These are phyloP conservation scores for Eurois occulta DNA, from an alignment of 2,888 invertebrate genomes.

Conservation along the genomic window DNA sequence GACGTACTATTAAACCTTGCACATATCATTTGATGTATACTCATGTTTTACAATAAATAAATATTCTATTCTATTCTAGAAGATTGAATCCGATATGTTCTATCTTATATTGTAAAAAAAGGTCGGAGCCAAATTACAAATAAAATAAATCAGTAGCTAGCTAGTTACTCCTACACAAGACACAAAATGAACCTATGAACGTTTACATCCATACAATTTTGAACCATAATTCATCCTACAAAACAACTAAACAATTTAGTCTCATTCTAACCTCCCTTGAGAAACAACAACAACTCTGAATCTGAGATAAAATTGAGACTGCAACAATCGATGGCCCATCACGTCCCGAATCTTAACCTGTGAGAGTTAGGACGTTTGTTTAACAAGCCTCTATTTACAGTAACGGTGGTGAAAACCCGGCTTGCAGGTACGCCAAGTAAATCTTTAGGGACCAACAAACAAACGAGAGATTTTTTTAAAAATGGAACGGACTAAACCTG, in stretches of 20 bases:
- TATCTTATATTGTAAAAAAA: neutral
- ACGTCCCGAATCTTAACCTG: slow-evolving; percentile 66
- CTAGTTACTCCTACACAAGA: neutral
- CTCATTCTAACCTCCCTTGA: slow-evolving; percentile 20
- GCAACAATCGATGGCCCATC: slow-evolving; percentile 53
- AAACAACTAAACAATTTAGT: slow-evolving; percentile 13
- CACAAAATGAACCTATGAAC: neutral
- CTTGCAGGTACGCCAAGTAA: slow-evolving; percentile 61
- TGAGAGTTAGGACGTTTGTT: slow-evolving; percentile 64
- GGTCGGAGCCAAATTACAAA: neutral
- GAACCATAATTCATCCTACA: neutral
- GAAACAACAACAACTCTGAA: slow-evolving; percentile 18
- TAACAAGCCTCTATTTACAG: slow-evolving; percentile 70
- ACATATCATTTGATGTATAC: too few species aligned
- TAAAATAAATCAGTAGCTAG: neutral
- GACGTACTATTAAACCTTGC: slow-evolving; percentile 24
- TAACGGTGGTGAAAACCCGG: slow-evolving; percentile 51
- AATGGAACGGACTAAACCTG: slow-evolving; percentile 19
- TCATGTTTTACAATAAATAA: too few species aligned
- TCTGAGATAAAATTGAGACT: slow-evolving; percentile 53
- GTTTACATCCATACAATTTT: neutral
- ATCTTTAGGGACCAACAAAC: slow-evolving; percentile 68
- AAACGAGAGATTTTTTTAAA: slow-evolving; percentile 55
- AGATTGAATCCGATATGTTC: too few species aligned
- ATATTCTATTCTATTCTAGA: too few species aligned